Evolutionary conservation across 2,113 vertebrate genomes (phyloP).

Genomic region (Carassius auratus): DNA sequence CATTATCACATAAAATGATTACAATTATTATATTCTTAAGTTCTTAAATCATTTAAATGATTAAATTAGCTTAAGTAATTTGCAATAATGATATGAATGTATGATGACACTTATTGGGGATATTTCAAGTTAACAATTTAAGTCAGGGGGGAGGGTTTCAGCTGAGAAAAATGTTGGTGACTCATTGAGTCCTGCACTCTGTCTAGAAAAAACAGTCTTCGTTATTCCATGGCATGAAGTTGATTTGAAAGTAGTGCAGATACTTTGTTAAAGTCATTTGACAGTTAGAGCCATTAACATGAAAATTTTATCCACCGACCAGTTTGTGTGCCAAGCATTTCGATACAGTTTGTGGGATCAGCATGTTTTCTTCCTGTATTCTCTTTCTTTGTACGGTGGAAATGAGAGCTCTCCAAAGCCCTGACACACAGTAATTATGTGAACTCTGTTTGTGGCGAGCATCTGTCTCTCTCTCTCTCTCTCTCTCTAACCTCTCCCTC

Average conservation of each 20-base stretch:
- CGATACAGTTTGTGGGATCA: conserved; percentile 51
- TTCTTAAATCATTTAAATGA: background rate
- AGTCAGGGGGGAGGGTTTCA: background rate
- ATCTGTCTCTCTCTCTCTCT: conserved; percentile 48
- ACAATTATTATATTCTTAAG: too few species aligned
- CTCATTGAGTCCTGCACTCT: background rate
- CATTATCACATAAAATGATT: background rate
- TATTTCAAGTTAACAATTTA: background rate
- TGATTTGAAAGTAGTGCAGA: conserved; percentile 12
- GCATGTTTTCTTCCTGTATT: conserved; percentile 50
- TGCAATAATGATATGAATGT: background rate
- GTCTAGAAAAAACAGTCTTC: conserved; percentile 4
- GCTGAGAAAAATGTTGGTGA: background rate
- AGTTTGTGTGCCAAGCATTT: conserved; percentile 36
- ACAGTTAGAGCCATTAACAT: conserved; percentile 50
- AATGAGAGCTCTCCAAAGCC: conserved; percentile 44
- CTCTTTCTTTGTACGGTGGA: conserved; percentile 37
- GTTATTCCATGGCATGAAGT: background rate
- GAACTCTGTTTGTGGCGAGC: conserved; percentile 49
- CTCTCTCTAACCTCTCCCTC: conserved; percentile 30
- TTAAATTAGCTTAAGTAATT: background rate
- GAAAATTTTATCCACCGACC: conserved; percentile 33
- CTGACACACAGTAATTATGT: conserved; percentile 55
- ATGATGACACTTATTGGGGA: background rate
- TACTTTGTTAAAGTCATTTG: conserved; percentile 20